phyloP scores from a whole-genome alignment of 2,797 vertebrate genomes.

The Danio tinwini region DNA sequence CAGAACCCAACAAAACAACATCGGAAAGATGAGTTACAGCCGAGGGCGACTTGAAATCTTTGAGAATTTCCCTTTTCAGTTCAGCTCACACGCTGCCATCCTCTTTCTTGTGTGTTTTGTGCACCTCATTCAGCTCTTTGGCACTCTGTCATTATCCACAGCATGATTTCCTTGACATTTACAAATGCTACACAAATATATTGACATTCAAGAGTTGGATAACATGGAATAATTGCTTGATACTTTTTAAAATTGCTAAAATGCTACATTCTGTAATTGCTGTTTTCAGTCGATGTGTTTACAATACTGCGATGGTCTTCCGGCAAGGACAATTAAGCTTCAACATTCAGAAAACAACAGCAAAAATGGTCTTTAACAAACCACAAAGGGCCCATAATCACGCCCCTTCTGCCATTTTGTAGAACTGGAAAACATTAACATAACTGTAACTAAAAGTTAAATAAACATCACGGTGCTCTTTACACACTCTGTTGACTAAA shows the following conservation, averaged over 20 bases:
- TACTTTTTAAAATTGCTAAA: neutral
- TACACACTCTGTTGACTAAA: no score
- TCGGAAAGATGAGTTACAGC: conserved; percentile 45
- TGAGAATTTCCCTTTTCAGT: neutral
- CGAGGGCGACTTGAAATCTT: conserved; percentile 32
- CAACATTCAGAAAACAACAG: conserved; percentile 6
- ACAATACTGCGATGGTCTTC: conserved; percentile 16
- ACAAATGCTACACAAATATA: conserved; percentile 24
- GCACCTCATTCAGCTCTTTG: conserved; percentile 1
- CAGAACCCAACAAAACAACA: conserved; percentile 47
- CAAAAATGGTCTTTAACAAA: neutral
- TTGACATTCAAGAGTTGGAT: neutral
- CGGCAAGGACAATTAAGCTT: neutral
- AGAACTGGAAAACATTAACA: neutral
- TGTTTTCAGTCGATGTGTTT: neutral
- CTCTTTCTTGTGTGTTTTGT: conserved; percentile 6
- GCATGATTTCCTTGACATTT: conserved; percentile 23
- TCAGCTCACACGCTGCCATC: neutral
- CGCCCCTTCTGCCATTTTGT: neutral
- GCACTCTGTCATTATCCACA: conserved; percentile 23
- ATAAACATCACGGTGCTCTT: neutral
- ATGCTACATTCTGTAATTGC: conserved; percentile 16
- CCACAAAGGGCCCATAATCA: neutral
- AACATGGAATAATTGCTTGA: neutral
- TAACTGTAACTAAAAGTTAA: neutral